Percentiles rank a stretch among this genome's conserved stretches.
These are phyloP conservation scores for Autographa gamma DNA, from an alignment of 2,888 invertebrate species.

Conservation along the genomic window DNA sequence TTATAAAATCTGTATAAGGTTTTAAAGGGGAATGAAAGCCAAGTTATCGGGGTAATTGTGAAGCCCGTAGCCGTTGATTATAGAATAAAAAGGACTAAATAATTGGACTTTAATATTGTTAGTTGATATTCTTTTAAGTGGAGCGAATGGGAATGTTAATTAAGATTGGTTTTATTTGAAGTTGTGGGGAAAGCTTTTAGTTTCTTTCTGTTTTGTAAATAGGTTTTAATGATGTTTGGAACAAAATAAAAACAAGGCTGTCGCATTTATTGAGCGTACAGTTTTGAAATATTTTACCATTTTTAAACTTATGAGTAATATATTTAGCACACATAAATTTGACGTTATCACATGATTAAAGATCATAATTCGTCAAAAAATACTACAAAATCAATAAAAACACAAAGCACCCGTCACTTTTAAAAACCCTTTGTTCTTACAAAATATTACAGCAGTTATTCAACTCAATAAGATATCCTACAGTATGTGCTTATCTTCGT, in stretches of 20 bases:
- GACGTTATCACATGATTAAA: too few relatives aligned
- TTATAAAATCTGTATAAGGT: conserved; percentile 58
- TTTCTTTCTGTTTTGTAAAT: not conserved
- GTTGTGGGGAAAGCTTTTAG: not conserved
- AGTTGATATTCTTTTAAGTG: not conserved
- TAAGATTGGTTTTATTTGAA: not conserved
- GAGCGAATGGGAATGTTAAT: not conserved
- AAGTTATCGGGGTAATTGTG: conserved; percentile 43
- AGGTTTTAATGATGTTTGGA: not conserved
- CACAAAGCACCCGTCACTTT: not conserved
- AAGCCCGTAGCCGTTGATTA: conserved; percentile 33
- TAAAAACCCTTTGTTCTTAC: conserved; percentile 14
- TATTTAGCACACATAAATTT: too few relatives aligned
- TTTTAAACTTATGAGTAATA: too few relatives aligned
- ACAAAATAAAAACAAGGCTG: too few relatives aligned
- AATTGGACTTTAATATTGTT: conserved; percentile 1
- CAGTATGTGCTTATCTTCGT: conserved; percentile 58
- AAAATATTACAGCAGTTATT: conserved; percentile 52
- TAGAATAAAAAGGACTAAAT: conserved; percentile 15
- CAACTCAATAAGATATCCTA: conserved; percentile 61
- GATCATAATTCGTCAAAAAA: too few relatives aligned
- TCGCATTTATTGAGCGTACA: too few relatives aligned
- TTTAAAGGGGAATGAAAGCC: conserved; percentile 43
- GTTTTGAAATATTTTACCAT: too few relatives aligned
- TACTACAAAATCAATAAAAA: too few relatives aligned